phyloP scores from a whole-genome alignment of 2,888 invertebrate species.

The Sminthurinus aureus region DNA sequence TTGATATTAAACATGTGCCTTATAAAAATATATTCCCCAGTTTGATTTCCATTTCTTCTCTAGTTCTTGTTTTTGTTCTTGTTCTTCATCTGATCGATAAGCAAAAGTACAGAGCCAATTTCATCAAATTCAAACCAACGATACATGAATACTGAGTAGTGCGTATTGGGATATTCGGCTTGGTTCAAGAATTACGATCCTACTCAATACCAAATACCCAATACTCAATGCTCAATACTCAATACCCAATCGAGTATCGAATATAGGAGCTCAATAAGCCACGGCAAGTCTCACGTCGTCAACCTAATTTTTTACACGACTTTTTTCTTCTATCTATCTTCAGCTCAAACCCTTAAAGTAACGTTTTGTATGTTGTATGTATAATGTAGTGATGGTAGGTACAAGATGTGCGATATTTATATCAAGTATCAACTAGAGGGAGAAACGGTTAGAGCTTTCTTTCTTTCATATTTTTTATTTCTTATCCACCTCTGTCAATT shows the following conservation, averaged over 20 bases:
- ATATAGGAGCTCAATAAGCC: too few relatives aligned
- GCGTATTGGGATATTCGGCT: too few relatives aligned
- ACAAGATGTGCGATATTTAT: too few relatives aligned
- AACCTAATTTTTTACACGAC: slow-evolving; percentile 32
- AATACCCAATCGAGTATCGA: too few relatives aligned
- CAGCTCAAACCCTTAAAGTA: neutral
- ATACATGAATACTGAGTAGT: neutral
- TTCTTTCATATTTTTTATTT: too few relatives aligned
- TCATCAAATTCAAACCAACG: slow-evolving; percentile 12
- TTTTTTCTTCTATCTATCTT: slow-evolving; percentile 2
- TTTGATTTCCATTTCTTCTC: slow-evolving; percentile 9
- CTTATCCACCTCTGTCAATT: neutral
- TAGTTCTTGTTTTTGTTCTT: neutral
- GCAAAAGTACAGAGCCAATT: slow-evolving; percentile 18
- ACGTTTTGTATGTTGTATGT: neutral
- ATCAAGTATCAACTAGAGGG: too few relatives aligned
- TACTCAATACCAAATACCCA: too few relatives aligned
- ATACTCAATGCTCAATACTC: neutral
- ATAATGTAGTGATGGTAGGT: neutral
- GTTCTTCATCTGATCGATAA: neutral
- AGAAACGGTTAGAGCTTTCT: too few relatives aligned
- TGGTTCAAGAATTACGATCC: too few relatives aligned
- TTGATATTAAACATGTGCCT: slow-evolving; percentile 10
- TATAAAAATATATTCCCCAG: slow-evolving; percentile 41
- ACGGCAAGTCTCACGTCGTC: slow-evolving; percentile 27